Base-by-base conservation (phyloP, 30 jellyfish, hydroid and myxozoan species). In the Nemopilema nomurai region DNA sequence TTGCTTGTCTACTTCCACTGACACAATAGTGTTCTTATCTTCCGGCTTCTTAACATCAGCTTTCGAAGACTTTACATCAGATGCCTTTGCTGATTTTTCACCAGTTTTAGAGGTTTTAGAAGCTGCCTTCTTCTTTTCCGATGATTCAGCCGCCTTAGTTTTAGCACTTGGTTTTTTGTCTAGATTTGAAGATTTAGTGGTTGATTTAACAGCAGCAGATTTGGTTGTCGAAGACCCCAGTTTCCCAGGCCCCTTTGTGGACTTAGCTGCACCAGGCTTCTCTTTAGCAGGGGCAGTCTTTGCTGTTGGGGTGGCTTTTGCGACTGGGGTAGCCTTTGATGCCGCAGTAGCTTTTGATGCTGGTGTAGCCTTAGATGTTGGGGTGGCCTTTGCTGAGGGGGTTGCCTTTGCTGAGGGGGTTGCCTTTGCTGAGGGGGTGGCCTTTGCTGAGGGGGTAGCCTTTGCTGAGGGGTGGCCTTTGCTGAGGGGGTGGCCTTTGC, bases 401-500 rank as follows among this genome's bases (percentile, higher is more conserved):
- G 92, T 24, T 9, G 86, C 28, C 71, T 70, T 70, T 31, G 79
- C 13, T 49, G 71, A 26, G 24, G 22, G 70, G 32, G 52, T 23
- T 1, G 74, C 27, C 24, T 72, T 32, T 16, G 85, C 85, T 23
- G 85, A 31, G 19, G 82, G 18, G 1, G 76, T 68, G 53, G 49
- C 27, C 68, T 82, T 82, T 6, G 74, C 50, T 20, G 76, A 18
- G 9, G 85, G 66, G 32, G 91, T 25, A 25, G 52, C 28, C 49
- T 33, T 69, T 16, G 91, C 29, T 33, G 67, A 16, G 19, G 91
- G 19, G 92, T 28, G 0, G 31, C 30, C 26, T 71, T 76, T 26
- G 89, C 63, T 8, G 87, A 28, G 28, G 87, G 18, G 19, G 87
- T 0, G 70, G 88, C 13, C 29, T 52, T 33, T 17, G 72, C 76